Evolutionary conservation across 2,113 vertebrate species (phyloP).

Genomic region (Cepphus grylle): DNA sequence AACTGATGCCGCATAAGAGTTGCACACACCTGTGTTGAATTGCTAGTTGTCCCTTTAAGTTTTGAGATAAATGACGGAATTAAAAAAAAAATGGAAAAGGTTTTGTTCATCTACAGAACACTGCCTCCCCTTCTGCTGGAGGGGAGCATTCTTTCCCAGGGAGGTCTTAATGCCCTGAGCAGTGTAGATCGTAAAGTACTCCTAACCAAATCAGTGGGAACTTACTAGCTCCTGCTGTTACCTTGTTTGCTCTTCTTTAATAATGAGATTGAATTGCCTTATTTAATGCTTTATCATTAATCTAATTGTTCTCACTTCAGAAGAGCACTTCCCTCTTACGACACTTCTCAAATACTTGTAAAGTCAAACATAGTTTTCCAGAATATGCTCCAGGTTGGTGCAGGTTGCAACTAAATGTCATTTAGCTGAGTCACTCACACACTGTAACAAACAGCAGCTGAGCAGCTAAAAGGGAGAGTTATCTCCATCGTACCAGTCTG

Average conservation of each 20-base stretch:
- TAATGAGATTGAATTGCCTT: neutral
- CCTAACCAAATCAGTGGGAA: neutral
- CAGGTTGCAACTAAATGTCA: neutral
- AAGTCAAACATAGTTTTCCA: neutral
- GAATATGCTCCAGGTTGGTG: neutral
- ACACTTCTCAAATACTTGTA: neutral
- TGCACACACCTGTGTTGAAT: neutral
- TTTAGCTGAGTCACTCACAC: neutral
- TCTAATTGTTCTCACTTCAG: neutral
- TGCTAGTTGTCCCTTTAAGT: neutral
- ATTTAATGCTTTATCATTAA: neutral
- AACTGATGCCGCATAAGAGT: neutral
- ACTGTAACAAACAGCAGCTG: neutral
- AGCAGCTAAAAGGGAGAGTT: neutral
- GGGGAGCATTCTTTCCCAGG: neutral
- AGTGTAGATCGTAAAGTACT: neutral
- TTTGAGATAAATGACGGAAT: neutral
- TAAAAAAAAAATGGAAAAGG: neutral
- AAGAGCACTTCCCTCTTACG: neutral
- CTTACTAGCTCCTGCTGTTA: neutral
- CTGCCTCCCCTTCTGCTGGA: neutral
- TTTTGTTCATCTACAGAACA: neutral
- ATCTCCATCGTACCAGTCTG: neutral
- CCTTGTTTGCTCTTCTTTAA: neutral
- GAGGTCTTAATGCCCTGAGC: neutral